Conservation (phyloP, 2,888 invertebrate species). For the Drosophila pseudotalamancana region DNA sequence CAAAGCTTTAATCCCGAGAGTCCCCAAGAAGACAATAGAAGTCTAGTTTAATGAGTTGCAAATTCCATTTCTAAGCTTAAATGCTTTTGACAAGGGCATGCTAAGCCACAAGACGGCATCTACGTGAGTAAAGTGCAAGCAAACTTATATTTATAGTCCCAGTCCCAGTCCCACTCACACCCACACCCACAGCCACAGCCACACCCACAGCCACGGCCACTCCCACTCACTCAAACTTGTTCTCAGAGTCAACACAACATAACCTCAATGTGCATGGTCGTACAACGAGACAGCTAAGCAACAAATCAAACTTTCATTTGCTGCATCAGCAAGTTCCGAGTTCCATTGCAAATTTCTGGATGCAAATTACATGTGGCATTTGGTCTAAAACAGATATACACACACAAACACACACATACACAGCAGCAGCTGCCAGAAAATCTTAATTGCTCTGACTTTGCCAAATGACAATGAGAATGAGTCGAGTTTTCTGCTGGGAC, state of each 20-base stretch:
- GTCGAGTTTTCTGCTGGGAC: slow-evolving; percentile 18
- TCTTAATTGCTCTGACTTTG: slow-evolving; percentile 63
- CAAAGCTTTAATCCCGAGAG: not conserved
- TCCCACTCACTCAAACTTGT: not conserved
- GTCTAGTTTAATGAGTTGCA: slow-evolving; percentile 25
- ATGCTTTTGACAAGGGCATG: slow-evolving; percentile 3
- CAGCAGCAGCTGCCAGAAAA: slow-evolving; percentile 40
- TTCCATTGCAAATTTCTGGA: slow-evolving; percentile 56
- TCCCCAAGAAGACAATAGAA: not conserved
- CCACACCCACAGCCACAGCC: slow-evolving; percentile 1
- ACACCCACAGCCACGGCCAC: not conserved
- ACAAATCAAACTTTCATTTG: slow-evolving; percentile 70
- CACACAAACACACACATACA: slow-evolving; percentile 3
- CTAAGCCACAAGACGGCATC: slow-evolving; percentile 28
- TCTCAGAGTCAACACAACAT: slow-evolving; percentile 21
- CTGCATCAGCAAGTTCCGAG: slow-evolving; percentile 68
- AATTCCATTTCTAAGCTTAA: slow-evolving; percentile 11
- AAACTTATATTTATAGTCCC: not conserved
- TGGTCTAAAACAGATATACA: slow-evolving; percentile 10
- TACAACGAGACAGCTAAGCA: slow-evolving; percentile 52
- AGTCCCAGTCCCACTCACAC: too few relatives aligned
- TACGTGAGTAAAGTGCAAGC: slow-evolving; percentile 56
- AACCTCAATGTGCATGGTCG: slow-evolving; percentile 65
- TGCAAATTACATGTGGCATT: slow-evolving; percentile 62
- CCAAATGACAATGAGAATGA: slow-evolving; percentile 43